phyloP scores from a whole-genome alignment of 2,888 invertebrate genomes.

The Cosmia pyralina region DNA sequence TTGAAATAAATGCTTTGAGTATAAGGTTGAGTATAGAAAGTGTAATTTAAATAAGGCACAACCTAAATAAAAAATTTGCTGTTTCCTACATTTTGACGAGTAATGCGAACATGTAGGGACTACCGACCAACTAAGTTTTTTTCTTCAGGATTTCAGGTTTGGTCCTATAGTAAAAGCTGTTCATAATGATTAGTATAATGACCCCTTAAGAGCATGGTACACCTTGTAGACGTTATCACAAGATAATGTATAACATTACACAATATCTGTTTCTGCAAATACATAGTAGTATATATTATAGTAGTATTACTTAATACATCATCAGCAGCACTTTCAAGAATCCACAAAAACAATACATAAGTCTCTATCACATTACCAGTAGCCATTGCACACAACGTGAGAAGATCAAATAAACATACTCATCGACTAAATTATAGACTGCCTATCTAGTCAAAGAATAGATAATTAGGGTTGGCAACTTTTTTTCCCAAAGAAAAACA shows the following conservation, averaged over 20 bases:
- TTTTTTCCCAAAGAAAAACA: background rate
- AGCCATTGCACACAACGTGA: slow-evolving; percentile 46
- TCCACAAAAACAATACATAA: slow-evolving; percentile 25
- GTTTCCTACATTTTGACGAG: too few relatives aligned
- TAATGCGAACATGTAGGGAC: too few relatives aligned
- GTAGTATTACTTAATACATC: slow-evolving; percentile 31
- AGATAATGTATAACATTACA: slow-evolving; percentile 1
- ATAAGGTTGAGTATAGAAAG: background rate
- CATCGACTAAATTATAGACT: slow-evolving; percentile 48
- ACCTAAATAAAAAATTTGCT: too few relatives aligned
- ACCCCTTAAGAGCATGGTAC: too few relatives aligned
- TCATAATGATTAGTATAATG: too few relatives aligned
- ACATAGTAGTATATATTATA: too few relatives aligned
- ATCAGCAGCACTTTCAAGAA: background rate
- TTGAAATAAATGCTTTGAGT: too few relatives aligned
- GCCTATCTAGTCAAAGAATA: slow-evolving; percentile 23
- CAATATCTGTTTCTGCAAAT: slow-evolving; percentile 2
- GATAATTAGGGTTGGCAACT: slow-evolving; percentile 19
- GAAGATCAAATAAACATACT: slow-evolving; percentile 40
- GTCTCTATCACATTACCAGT: slow-evolving; percentile 31
- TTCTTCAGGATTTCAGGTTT: too few relatives aligned
- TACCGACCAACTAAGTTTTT: too few relatives aligned
- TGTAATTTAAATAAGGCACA: too few relatives aligned
- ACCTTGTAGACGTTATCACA: background rate
- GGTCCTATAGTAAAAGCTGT: too few relatives aligned